Base-by-base conservation (phyloP, 2,113 vertebrate species). In the Vidua chalybeata region DNA sequence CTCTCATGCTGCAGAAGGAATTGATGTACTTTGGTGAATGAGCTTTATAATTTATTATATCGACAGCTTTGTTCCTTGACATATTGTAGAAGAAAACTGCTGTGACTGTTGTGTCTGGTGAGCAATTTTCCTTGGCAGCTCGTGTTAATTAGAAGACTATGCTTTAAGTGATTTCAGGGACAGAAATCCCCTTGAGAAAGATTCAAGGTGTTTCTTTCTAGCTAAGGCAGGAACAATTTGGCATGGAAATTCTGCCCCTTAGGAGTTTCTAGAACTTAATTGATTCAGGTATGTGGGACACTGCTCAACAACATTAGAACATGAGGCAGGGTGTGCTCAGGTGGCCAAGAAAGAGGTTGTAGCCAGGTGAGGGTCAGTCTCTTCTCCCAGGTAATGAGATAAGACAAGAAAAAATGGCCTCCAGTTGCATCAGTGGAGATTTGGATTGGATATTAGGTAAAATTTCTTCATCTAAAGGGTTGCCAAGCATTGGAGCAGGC, bases 21-120 rank as follows among this genome's bases (percentile, higher is more conserved):
- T 19, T 30, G 16, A 75, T 6, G 15, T 9, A 13, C 0, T 0
- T 43, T 78, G 7, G 3, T 35, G 7, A 2, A 1, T 39, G 7
- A 41, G n/a, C 64, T 88, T 79, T 61, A 6, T 23, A 22, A 41
- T 24, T 23, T 18, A 18, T 71, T 30, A 15, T 54, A 74, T 27
- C 30, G 59, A 85, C 24, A 59, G 3, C 15, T 82, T 30, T 61
- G 10, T 56, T 43, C 16, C n/a, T 82, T 85, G 48, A 8, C 12
- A 24, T n/a, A 13, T 16, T 46, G 22, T 10, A 48, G 30, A 63
- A 75, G 26, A 31, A 89, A 74, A 5, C 28, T 54, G 7, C 48
- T 66, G 15, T 49, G 39, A 18, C 39, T 81, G 13, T 10, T 77
- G 21, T 28, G 4, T 78, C 45, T 90, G 9, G 58, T 87, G 24